Evolutionary conservation across 2,888 invertebrate species (phyloP), one percentile per base, ranked within the genome.

Genomic region (Eurytoma adleriae): DNA sequence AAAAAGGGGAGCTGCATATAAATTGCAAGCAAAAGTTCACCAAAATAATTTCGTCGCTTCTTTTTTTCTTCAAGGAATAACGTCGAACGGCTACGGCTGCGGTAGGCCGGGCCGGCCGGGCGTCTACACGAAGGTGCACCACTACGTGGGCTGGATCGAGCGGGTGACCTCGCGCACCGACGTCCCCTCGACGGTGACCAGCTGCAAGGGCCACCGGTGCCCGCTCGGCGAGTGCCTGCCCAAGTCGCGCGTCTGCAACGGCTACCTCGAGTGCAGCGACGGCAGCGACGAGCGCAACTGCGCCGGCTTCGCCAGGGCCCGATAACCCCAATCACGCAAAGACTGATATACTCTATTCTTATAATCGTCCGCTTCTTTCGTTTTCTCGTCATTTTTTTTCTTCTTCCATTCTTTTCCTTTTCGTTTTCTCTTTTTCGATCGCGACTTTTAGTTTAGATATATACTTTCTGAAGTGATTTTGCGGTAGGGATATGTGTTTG

Each of bases 1-100:
- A n/a, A n/a, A n/a, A n/a, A n/a, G n/a, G n/a, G n/a, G n/a, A n/a
- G n/a, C n/a, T n/a, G n/a, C n/a, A n/a, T n/a, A n/a, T n/a, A n/a
- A n/a, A n/a, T n/a, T n/a, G n/a, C n/a, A n/a, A n/a, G n/a, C n/a
- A n/a, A n/a, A n/a, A 24, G 24, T 50, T 72, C 3, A 56, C 1
- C 10, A 50, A 14, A 71, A 14, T 24, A 12, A 7, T 20, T 30
- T 27, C 27, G 1, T 12, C 48, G 27, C 30, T 30, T 20, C 3
- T 16, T 1, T 24, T 71, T 83, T 13, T 85, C 24, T 24, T 24
- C 24, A 24, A 92, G 95, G 96, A 13, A 95, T 96, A 14, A 96
- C 96, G 0, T 95, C 95, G 84, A 96, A 96, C 87, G 96, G 96
- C 0, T 95, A 95, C 88, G 96, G 96, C 0, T 96, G 96, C 89